Base-by-base conservation (phyloP, 2,797 vertebrate genomes). In the Carduelis carduelis region DNA sequence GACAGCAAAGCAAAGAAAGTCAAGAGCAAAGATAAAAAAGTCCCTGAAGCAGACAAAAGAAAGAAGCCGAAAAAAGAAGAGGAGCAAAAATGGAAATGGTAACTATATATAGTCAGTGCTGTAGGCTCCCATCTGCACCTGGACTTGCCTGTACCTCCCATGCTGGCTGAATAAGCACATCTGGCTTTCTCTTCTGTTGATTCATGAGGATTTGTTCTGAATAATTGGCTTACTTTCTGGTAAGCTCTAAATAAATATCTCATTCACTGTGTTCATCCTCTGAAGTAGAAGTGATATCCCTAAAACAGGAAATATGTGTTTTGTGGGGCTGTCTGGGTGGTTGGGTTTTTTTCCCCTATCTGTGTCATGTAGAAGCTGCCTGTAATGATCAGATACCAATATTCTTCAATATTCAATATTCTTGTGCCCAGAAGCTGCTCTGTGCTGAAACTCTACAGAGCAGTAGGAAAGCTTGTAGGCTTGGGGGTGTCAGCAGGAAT, bases 31-130 rank as follows among this genome's bases (percentile, higher is more conserved):
- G 98, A 98, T 97, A 99, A 98, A 97, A 99, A 98, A 95, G 74
- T 92, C 92, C 95, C 97, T 46, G 98, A 98, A 37, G 94, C 97
- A 0, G 98, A 98, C 89, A 99, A 99, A 98, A 99, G 95, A 97
- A 98, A 99, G 97, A 99, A 99, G 94, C 97, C 85, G n/a, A 99
- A 99, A 97, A 99, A 99, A 96, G 99, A 99, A 93, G 98, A 99
- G 79, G 99, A 99, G 59, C 99, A 99, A 87, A 99, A 99, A 95
- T 99, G 99, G 99, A 99, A 99, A 98, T 99, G 99, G 99, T 99
- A 98, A 98, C 76, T 94, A 83, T 63, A 56, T 87, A 56, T 78
- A 87, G 63, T 72, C 90, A 64, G 23, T 91, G 76, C 60, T 77
- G 81, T 87, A 63, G 75, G 56, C 65, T 90, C n/a, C 70, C 69